phyloP scores from a whole-genome alignment of 2,113 vertebrate species.

The Myotis brandtii region DNA sequence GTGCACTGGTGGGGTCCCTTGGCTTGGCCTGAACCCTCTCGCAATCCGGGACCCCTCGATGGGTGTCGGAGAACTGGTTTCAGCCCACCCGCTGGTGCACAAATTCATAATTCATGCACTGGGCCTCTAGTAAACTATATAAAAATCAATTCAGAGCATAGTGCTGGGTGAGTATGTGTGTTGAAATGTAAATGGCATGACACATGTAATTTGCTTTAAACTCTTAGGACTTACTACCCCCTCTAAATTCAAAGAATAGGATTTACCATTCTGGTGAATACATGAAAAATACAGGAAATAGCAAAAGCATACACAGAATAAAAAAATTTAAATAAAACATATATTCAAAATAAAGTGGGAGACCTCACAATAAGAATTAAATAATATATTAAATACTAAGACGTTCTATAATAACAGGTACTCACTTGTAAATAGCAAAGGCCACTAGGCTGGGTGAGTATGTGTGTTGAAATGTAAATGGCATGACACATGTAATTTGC shows the following conservation, averaged over 20 bases:
- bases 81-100: too few species aligned
- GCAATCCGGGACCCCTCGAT: too few species aligned
- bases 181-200: not conserved
- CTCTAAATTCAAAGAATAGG: not conserved
- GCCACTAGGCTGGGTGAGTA: not conserved
- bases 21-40: too few species aligned
- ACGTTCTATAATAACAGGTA: not conserved
- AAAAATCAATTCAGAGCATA: not conserved
- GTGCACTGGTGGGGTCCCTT: too few species aligned
- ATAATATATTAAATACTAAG: not conserved
- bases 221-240: not conserved
- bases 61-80: too few species aligned
- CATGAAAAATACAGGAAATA: slow-evolving; percentile 26
- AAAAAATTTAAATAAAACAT: not conserved
- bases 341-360: not conserved
- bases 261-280: not conserved
- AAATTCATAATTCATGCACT: too few species aligned
- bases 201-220: not conserved
- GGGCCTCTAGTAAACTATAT: not conserved
- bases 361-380: not conserved
- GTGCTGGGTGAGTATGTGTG: not conserved
- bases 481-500: not conserved
- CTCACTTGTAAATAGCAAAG: not conserved
- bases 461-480: not conserved
- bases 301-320: not conserved